A percentile compares a stretch with the other conserved stretches of the same genome.
Evolutionary conservation across 1,140 invertebrate species (phyloP).

Genomic region (Drosophila miranda): DNA sequence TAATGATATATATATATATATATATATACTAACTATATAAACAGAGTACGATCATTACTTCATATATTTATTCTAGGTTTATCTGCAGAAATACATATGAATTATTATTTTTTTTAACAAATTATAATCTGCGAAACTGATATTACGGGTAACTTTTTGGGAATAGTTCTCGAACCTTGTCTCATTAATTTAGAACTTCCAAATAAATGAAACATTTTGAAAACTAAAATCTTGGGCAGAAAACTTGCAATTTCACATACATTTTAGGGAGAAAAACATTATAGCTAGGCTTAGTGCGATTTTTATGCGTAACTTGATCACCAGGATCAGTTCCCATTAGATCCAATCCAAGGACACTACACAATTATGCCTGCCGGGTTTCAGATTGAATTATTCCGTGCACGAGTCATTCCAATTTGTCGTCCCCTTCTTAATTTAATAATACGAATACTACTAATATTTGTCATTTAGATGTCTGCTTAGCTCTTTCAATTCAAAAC

Average conservation of each 20-base stretch:
- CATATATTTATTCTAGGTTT: slow-evolving; percentile 44
- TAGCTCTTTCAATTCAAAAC: no score
- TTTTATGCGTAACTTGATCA: no score
- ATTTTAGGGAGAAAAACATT: no score
- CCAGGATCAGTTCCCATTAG: no score
- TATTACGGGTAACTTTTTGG: not conserved
- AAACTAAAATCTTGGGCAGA: not conserved
- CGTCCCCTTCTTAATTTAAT: no score
- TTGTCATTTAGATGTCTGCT: no score
- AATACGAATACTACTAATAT: no score
- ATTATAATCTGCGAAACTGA: slow-evolving; percentile 2
- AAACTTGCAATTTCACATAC: not conserved
- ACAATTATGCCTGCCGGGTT: no score
- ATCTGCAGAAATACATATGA: slow-evolving; percentile 5
- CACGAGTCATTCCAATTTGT: no score
- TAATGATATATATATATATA: slow-evolving; percentile 22
- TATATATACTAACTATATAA: slow-evolving; percentile 30
- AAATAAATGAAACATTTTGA: slow-evolving; percentile 3
- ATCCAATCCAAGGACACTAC: no score
- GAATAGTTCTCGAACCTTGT: not conserved
- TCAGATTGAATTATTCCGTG: no score
- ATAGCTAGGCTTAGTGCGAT: no score
- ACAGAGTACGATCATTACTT: slow-evolving; percentile 7
- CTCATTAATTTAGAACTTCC: slow-evolving; percentile 23
- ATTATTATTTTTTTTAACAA: slow-evolving; percentile 12